Evolutionary conservation across 1,140 invertebrate genomes (phyloP).

Genomic region (Drosophila persimilis): DNA sequence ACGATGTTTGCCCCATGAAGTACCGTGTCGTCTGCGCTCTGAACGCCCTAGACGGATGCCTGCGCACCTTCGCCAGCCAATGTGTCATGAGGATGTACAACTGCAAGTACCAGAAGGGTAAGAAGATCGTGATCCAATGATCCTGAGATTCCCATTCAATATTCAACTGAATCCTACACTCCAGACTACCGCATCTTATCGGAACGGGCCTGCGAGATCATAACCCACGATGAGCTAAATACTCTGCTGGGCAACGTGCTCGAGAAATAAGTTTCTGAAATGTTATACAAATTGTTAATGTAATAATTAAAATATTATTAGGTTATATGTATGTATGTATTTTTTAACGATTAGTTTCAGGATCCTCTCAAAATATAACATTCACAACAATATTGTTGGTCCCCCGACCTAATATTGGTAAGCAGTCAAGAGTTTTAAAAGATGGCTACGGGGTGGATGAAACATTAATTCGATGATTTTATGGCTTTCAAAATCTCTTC

Average conservation of each 20-base stretch:
- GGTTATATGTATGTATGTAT: too few relatives aligned
- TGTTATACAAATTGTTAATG: too few relatives aligned
- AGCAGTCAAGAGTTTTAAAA: too few relatives aligned
- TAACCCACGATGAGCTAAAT: constrained; percentile 52
- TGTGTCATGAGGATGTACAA: constrained; percentile 70
- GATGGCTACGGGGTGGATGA: too few relatives aligned
- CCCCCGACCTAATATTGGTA: too few relatives aligned
- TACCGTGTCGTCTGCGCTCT: constrained; percentile 66
- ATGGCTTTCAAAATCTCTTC: too few relatives aligned
- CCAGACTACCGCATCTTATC: constrained; percentile 62
- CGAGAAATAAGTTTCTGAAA: too few relatives aligned
- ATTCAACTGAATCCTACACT: not conserved
- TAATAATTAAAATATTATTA: too few relatives aligned
- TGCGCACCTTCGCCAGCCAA: constrained; percentile 59
- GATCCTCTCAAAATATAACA: too few relatives aligned
- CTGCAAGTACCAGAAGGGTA: constrained; percentile 67
- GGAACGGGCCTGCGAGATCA: constrained; percentile 55
- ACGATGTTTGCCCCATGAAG: constrained; percentile 60
- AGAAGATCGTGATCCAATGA: not conserved
- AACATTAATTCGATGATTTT: too few relatives aligned
- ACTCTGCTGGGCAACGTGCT: constrained; percentile 34
- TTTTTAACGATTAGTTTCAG: too few relatives aligned
- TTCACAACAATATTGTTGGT: too few relatives aligned
- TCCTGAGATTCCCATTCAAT: not conserved
- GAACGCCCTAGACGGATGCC: constrained; percentile 51